Percentiles rank a stretch among this genome's conserved stretches.
Conservation (phyloP, 2,888 invertebrate species). For the Parnassius orleans region DNA sequence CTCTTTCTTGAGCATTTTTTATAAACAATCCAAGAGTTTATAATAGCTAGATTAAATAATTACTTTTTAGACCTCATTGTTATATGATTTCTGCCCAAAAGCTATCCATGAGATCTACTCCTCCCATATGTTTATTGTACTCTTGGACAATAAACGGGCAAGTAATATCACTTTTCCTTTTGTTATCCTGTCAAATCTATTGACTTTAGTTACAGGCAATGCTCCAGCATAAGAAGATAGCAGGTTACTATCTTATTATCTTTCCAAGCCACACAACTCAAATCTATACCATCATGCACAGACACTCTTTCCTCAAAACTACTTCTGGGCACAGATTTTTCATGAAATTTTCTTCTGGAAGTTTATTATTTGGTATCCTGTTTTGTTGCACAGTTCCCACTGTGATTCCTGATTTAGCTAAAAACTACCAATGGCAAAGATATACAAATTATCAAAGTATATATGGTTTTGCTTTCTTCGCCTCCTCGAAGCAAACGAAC, state of each 20-base stretch:
- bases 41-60: no score
- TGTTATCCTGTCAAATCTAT: constrained; percentile 42
- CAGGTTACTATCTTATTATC: constrained; percentile 45
- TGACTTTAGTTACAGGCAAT: constrained; percentile 38
- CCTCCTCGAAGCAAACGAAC: constrained; percentile 37
- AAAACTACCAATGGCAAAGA: constrained; percentile 38
- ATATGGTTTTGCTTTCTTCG: constrained; percentile 40
- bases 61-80: no score
- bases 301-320: constrained; percentile 34
- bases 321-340: neutral
- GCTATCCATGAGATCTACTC: no score
- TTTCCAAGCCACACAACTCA: constrained; percentile 43
- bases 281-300: constrained; percentile 40
- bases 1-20: no score
- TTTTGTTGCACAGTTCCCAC: constrained; percentile 46
- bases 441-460: constrained; percentile 44
- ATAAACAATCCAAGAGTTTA: no score
- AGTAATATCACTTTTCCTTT: constrained; percentile 43
- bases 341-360: no score
- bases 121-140: no score
- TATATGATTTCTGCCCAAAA: no score
- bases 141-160: constrained; percentile 49
- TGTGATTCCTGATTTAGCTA: constrained; percentile 41
- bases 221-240: no score
- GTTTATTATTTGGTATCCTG: no score